Evolutionary conservation across 2,888 invertebrate genomes (phyloP).

Genomic region (Drosophila lutescens): DNA sequence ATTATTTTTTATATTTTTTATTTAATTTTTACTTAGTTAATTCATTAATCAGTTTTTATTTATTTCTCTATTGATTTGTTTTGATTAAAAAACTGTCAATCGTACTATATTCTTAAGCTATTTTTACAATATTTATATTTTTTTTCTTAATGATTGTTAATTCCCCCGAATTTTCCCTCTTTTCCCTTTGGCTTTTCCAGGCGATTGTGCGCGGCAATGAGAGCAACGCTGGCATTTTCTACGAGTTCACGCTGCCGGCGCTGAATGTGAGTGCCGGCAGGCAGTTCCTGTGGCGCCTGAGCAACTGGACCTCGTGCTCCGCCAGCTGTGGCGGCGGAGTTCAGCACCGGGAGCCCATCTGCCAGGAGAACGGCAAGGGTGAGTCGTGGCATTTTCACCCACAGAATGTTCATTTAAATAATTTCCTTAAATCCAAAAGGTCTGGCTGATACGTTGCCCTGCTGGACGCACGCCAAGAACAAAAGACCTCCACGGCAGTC

Average conservation of each 20-base stretch:
- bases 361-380: slow-evolving; percentile 85
- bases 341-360: slow-evolving; percentile 86
- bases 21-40: no score
- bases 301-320: slow-evolving; percentile 92
- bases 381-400: slow-evolving; percentile 31
- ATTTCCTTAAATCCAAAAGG: background rate
- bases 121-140: no score
- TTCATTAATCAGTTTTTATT: no score
- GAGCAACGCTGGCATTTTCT: slow-evolving; percentile 92
- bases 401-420: background rate
- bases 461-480: slow-evolving; percentile 86
- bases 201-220: slow-evolving; percentile 90
- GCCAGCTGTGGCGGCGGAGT: slow-evolving; percentile 91
- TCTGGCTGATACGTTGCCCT: slow-evolving; percentile 86
- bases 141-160: no score
- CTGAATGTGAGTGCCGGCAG: slow-evolving; percentile 86
- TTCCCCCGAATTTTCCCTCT: background rate
- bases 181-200: slow-evolving; percentile 81
- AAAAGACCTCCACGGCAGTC: slow-evolving; percentile 87
- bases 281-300: slow-evolving; percentile 90
- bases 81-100: no score
- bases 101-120: no score
- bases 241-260: slow-evolving; percentile 89
- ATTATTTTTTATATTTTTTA: no score
- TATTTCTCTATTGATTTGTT: no score